Evolutionary conservation across 2,797 vertebrate genomes (phyloP).

Genomic region (Xiphorhynchus erythropygius): DNA sequence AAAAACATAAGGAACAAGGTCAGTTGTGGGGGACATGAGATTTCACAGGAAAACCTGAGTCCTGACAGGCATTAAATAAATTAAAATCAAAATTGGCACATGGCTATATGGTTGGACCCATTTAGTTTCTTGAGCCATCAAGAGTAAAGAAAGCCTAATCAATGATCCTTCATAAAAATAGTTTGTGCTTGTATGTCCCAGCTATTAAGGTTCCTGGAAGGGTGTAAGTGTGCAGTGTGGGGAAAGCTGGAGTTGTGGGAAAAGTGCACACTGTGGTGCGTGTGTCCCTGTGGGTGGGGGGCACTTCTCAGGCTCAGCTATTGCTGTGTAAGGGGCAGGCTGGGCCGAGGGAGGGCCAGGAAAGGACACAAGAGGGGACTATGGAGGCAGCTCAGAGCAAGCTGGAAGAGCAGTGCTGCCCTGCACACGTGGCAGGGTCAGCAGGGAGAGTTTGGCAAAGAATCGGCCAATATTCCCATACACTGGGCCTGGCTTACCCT

Average conservation of each 20-base stretch:
- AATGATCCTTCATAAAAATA: background rate
- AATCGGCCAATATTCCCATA: background rate
- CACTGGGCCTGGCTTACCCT: background rate
- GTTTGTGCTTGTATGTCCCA: background rate
- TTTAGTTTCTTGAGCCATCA: background rate
- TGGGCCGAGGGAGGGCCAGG: background rate
- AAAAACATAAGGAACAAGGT: background rate
- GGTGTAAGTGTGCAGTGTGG: rapidly evolving
- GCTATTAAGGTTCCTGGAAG: background rate
- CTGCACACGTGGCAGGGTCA: background rate
- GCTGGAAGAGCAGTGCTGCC: background rate
- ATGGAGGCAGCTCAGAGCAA: background rate
- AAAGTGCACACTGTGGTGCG: background rate
- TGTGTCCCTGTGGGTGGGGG: background rate
- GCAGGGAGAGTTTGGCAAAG: background rate
- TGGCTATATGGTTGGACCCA: background rate
- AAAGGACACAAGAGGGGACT: background rate
- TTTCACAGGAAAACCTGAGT: background rate
- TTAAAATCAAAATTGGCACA: background rate
- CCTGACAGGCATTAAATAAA: background rate
- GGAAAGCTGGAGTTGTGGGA: background rate
- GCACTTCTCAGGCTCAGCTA: background rate
- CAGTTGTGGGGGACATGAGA: background rate
- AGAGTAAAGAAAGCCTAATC: background rate
- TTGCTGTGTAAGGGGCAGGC: background rate